Conservation (phyloP, 1,140 invertebrate genomes). For the Leucophenga varia region DNA sequence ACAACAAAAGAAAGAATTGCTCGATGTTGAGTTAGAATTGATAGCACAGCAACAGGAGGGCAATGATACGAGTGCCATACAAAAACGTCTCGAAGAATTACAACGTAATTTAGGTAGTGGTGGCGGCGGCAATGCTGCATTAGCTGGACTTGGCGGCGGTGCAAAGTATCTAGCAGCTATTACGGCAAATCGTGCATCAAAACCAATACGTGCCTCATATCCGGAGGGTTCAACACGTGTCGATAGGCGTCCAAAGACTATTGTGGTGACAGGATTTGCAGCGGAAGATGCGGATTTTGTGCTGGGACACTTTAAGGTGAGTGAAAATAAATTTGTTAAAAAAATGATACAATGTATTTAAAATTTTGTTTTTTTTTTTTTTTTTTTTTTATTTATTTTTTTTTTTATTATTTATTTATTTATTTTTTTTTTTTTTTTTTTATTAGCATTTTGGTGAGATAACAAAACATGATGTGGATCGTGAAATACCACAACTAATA, state of each 20-base stretch:
- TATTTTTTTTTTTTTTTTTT: not conserved
- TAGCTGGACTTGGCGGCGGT: not conserved
- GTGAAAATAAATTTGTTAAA: not conserved
- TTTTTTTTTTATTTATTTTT: no score
- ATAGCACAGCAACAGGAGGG: conserved; percentile 55
- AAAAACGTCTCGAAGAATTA: conserved; percentile 50
- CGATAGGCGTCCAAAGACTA: conserved; percentile 48
- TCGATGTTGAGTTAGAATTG: conserved; percentile 53
- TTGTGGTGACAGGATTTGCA: conserved; percentile 50
- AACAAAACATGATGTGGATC: conserved; percentile 53
- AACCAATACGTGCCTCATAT: conserved; percentile 25
- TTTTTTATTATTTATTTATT: no score
- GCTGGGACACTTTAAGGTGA: conserved; percentile 54
- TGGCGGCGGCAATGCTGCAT: not conserved
- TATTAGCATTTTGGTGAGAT: conserved; percentile 53
- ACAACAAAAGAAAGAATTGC: conserved; percentile 54
- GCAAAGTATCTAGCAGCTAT: conserved; percentile 8
- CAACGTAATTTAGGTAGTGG: conserved; percentile 42
- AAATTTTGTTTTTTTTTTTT: no score
- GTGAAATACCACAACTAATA: conserved; percentile 49
- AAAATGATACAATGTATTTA: no score
- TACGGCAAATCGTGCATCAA: conserved; percentile 14
- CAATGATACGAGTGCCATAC: conserved; percentile 51
- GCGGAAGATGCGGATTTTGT: conserved; percentile 51
- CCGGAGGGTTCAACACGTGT: conserved; percentile 48